Base-by-base conservation (phyloP, 2,888 invertebrate species). In the Zonitis immaculata region DNA sequence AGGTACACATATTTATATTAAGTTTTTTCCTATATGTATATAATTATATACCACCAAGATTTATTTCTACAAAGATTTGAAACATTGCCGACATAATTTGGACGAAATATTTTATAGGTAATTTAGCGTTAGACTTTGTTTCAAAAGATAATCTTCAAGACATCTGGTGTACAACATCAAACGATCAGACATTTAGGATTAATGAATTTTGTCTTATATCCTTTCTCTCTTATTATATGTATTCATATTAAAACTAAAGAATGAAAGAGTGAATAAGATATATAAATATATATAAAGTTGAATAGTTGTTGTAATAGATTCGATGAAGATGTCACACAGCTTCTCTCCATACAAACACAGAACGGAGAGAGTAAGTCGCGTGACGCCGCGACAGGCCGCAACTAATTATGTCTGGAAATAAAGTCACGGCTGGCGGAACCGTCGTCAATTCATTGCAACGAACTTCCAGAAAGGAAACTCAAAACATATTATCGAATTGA, bases 381-480 rank as follows among this genome's bases (percentile, higher is more conserved):
- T 66, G 67, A 66, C 65, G 64, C 60, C 64, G 66, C 63, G 68
- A 66, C 66, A 67, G 66, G 65, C 67, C 64, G 65, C 67, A 61
- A 69, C 71, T 73, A 73, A 73, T 73, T 73, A 71, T 65, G 69
- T 67, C 69, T 68, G 63, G 68, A 69, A 73, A 73, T 73, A 72
- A 72, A 70, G 67, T 64, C 56, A 53, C 61, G 64, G 62, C 63
- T 60, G 61, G 60, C 54, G 55, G 49, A n/a, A n/a, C n/a, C n/a
- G 53, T 50, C 55, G 53, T 51, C 35, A 48, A 48, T 48, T 39
- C 48, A 25, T 32, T 25, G n/a, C 48, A 35, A 32, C 44, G 26
- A 11, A 9, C n/a, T 32, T 32, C 32, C 2, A 32, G 6, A 32
- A 32, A 14, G 32, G 8, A 32, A 32, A 32, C 14, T 32, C 14